A percentile compares a stretch with the other conserved stretches of the same genome.
These are phyloP conservation scores for Charadrius vociferus DNA, from an alignment of 2,113 vertebrate species.

Conservation along the genomic window DNA sequence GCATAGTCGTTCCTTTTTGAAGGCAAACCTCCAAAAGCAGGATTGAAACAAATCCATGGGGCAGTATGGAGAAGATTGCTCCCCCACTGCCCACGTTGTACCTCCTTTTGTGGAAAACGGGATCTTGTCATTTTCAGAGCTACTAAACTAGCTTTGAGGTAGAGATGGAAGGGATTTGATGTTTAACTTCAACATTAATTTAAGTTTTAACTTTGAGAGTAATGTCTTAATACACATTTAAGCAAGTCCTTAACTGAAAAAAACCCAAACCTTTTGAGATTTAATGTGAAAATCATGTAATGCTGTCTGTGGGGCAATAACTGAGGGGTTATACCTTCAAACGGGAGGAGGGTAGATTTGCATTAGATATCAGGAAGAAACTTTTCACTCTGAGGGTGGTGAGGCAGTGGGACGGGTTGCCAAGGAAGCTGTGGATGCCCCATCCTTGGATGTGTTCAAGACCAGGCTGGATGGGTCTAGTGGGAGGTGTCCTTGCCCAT, in stretches of 20 bases:
- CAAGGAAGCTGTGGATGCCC: no score
- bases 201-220: neutral
- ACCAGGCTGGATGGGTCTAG: no score
- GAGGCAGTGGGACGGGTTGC: no score
- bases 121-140: neutral
- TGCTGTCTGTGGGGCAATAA: neutral
- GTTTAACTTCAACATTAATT: neutral
- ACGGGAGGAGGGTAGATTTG: no score
- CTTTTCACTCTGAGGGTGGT: no score
- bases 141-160: neutral
- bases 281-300: neutral
- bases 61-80: neutral
- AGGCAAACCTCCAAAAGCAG: neutral
- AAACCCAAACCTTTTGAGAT: neutral
- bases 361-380: no score
- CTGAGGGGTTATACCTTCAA: neutral
- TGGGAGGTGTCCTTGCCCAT: no score
- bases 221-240: slow-evolving; percentile 1
- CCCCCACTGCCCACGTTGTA: neutral
- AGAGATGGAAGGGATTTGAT: neutral
- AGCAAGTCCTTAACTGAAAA: neutral
- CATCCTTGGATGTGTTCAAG: no score
- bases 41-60: neutral
- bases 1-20: neutral
- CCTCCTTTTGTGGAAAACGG: neutral